Base-by-base conservation (phyloP, 2,888 invertebrate genomes). In the Gastrophysa polygoni region DNA sequence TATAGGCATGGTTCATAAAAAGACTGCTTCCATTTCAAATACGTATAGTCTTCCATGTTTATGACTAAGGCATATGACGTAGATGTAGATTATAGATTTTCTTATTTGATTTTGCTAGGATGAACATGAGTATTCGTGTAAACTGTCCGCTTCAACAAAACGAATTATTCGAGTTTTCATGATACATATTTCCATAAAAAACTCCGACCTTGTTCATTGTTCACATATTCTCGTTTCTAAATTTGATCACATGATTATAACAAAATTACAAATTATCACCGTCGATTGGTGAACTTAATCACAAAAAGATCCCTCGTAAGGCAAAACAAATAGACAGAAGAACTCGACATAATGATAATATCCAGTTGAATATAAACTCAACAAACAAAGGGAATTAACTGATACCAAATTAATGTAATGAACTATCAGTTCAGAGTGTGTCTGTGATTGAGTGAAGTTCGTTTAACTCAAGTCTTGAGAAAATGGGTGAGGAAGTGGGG, bases 401-500 rank as follows among this genome's bases (percentile, higher is more conserved):
- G 29, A 63, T 61, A 61, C 61, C 59, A 46, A 66, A 67, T 63
- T 61, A 60, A 32, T 54, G 54, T 6, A 52, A 64, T 64, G 50
- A 3, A 38, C 59, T 64, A 68, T 64, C 67, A 70, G 70, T 68
- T 54, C 57, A 56, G 51, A 58, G 48, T 63, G 55, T 63, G 67
- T 64, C 61, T 48, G 59, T 55, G 61, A 61, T 65, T 47, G 59
- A 5, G 24, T 63, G 52, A 50, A 38, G 43, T 16, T 17, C 54
- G 54, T 54, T 43, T 28, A 43, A 43, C 51, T 24, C 44, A 17
- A 55, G n/a, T 43, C 18, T 46, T 8, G 14, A 52, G 20, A 85
- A 83, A 78, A 81, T 82, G 75, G 81, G 80, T 73, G 83, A 84
- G 72, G 84, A 85, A 71, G 82, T 82, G 50, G 75, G 74, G 17